Evolutionary conservation across 2,113 vertebrate genomes (phyloP), one percentile per base, ranked within the genome.

Genomic region (Atrichornis clamosus): DNA sequence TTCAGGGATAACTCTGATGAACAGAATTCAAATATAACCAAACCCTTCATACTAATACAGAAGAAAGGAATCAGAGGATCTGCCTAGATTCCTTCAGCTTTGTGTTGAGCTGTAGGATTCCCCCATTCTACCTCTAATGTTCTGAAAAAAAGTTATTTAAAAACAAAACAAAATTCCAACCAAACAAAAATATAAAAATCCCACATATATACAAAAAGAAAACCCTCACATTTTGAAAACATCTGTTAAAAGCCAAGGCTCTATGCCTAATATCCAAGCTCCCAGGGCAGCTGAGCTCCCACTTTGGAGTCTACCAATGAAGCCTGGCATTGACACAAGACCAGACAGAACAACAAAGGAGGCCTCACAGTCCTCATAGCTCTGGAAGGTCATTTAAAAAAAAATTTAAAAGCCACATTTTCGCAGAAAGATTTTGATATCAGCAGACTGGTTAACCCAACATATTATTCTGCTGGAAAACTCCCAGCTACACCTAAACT

Each of bases 221-320:
- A 65, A 19, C 5, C 1, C 9, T 52, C 12, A 27, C 7, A 55
- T 56, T 79, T 92, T 65, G 6, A 47, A 83, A 86, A 52, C 4
- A 44, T 14, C 27, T 32, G 8, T 55, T 39, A 55, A 63, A 70
- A 75, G 7, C 49, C 85, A 30, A 83, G 15, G 6, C 24, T 72
- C 3, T 5, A 33, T 47, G 11, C 14, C 44, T 68, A 21, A 55
- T 1, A 10, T 27, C 20, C 17, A 30, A 63, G 52, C 16, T 79
- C 42, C 14, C 39, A 28, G 26, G 11, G 21, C 30, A 85, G 52
- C 37, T 84, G 75, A 76, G 19, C 37, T 52, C 18, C 41, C 6
- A 18, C 5, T 37, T 9, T 3, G 9, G 35, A 21, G 23, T 79
- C 52, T 17, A 19, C 1, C 2, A 91, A 19, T 0, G 0, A 28